phyloP scores from a whole-genome alignment of 2,888 invertebrate genomes.

The Cenopis cana region DNA sequence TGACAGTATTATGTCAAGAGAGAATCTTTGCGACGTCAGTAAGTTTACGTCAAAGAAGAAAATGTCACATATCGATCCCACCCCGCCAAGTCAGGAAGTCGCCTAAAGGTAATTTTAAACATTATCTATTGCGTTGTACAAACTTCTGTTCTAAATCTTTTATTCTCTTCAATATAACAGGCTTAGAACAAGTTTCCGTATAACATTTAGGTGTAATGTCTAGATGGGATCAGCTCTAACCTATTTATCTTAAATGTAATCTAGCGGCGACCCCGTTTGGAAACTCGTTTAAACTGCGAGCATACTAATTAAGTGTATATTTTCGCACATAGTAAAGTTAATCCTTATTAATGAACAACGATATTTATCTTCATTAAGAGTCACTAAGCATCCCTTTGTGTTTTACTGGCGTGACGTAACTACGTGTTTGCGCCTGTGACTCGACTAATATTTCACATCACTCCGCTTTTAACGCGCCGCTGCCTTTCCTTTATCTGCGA shows the following conservation, averaged over 20 bases:
- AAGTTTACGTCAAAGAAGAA: too few species aligned
- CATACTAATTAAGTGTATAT: slow-evolving; percentile 63
- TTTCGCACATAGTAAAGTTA: slow-evolving; percentile 75
- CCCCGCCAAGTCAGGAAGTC: too few species aligned
- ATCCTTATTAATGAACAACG: slow-evolving; percentile 79
- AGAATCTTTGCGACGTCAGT: too few species aligned
- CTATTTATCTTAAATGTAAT: slow-evolving; percentile 19
- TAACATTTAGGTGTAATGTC: neutral
- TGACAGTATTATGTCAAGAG: too few species aligned
- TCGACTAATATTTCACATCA: slow-evolving; percentile 82
- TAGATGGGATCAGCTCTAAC: slow-evolving; percentile 8
- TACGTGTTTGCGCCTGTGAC: slow-evolving; percentile 78
- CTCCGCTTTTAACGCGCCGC: slow-evolving; percentile 77
- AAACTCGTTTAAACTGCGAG: slow-evolving; percentile 42
- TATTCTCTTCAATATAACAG: neutral
- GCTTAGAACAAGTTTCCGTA: neutral
- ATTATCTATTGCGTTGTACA: too few species aligned
- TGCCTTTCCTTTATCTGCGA: slow-evolving; percentile 79
- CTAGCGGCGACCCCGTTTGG: slow-evolving; percentile 9
- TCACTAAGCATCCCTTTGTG: slow-evolving; percentile 81
- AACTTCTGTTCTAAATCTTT: too few species aligned
- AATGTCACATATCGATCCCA: too few species aligned
- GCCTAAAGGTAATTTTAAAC: too few species aligned
- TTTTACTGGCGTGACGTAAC: slow-evolving; percentile 76
- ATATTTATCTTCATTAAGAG: slow-evolving; percentile 84